phyloP scores from a whole-genome alignment of 2,797 vertebrate species.

The Diceros bicornis region DNA sequence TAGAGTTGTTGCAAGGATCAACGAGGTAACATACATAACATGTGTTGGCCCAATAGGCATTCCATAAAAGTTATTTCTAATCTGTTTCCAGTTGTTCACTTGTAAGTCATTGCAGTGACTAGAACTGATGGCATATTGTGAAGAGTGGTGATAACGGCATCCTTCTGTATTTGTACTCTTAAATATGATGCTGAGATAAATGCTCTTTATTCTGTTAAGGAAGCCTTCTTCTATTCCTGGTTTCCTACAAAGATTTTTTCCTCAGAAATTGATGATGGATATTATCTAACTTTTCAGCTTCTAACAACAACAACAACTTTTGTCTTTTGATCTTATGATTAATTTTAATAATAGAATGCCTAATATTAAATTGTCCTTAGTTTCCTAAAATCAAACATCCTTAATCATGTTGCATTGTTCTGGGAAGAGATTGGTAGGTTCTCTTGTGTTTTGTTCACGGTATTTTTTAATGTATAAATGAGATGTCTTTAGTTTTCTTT shows the following conservation, averaged over 20 bases:
- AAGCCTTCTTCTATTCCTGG: not conserved
- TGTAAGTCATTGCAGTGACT: not conserved
- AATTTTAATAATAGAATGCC: not conserved
- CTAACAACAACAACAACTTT: not conserved
- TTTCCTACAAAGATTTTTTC: not conserved
- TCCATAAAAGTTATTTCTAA: not conserved
- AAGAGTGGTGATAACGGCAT: not conserved
- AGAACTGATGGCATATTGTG: not conserved
- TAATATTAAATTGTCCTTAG: not conserved
- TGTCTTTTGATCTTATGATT: slow-evolving; percentile 7
- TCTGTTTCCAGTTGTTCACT: not conserved
- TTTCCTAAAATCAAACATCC: not conserved
- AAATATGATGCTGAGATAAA: not conserved
- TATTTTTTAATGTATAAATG: not conserved
- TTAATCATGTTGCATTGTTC: slow-evolving; percentile 4
- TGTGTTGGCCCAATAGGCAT: not conserved
- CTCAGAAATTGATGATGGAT: not conserved
- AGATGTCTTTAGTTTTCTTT: not conserved
- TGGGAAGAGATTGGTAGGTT: not conserved
- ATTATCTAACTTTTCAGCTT: not conserved
- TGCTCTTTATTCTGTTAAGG: not conserved
- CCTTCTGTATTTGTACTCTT: not conserved
- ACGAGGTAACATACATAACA: not conserved
- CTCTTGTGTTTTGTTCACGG: not conserved
- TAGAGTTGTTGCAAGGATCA: not conserved